These are phyloP conservation scores for Leptodactylus fallax DNA, from an alignment of 2,797 vertebrate species.

Conservation along the genomic window DNA sequence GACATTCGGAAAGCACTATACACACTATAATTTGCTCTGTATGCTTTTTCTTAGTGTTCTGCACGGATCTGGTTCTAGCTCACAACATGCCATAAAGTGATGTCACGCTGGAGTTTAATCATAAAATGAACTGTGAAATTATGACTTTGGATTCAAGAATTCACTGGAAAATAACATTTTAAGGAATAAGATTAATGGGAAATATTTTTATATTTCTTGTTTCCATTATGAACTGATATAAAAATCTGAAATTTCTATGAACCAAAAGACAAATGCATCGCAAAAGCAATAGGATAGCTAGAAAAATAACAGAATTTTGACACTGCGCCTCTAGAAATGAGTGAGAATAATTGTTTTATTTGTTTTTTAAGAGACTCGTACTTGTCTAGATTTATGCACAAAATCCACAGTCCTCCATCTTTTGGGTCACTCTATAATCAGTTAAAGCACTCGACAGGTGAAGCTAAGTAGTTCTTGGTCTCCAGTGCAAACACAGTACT, in stretches of 20 bases:
- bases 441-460: no score
- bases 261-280: not conserved
- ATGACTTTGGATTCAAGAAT: slow-evolving; percentile 13
- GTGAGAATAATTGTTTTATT: not conserved
- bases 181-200: not conserved
- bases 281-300: not conserved
- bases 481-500: not conserved
- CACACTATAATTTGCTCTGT: not conserved
- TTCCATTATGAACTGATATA: not conserved
- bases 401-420: no score
- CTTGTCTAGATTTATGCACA: no score
- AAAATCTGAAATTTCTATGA: not conserved
- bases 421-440: no score
- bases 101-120: slow-evolving; percentile 10
- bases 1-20: not conserved
- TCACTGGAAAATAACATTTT: slow-evolving; percentile 13
- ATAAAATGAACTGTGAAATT: slow-evolving; percentile 39
- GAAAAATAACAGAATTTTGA: not conserved
- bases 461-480: not conserved
- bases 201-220: not conserved
- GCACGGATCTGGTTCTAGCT: not conserved
- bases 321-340: not conserved
- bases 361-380: no score
- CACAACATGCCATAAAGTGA: slow-evolving; percentile 33
- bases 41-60: not conserved